Base-by-base conservation (phyloP, 1,140 invertebrate genomes). In the Drosophila ananassae region DNA sequence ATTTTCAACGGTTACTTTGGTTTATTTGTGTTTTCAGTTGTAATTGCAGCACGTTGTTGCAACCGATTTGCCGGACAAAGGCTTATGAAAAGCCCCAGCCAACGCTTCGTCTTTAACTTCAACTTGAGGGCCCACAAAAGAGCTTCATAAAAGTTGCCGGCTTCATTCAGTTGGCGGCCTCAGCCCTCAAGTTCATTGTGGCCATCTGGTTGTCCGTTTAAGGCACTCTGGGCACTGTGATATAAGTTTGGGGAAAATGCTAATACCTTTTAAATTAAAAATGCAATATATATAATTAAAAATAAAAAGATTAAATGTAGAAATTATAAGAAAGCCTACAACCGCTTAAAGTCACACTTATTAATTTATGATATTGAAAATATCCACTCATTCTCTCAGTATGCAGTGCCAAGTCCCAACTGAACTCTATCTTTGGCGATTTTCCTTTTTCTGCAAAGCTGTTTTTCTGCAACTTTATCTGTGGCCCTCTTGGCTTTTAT, bases 141-240 rank as follows among this genome's bases (percentile, higher is more conserved):
- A 50, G 51, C 28, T 12, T 34, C 66, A 57, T 68, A 69, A 69
- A 69, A 69, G 63, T 50, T 57, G 12, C 63, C 51, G 24, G 51
- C 46, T 57, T 46, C 44, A 50, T 56, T 67, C 64, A 68, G 48
- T 67, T 39, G 64, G 37, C 28, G 66, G 34, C 53, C 64, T 57
- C 12, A 41, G 53, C 46, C 63, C 74, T 69, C 74, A 82, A 83
- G 74, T 82, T 78, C 74, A 81, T 73, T 64, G 47, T 54, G 54
- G 46, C 53, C 47, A 69, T 59, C 53, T 50, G 24, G 9, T 2
- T 51, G 32, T 24, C 2, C 39, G 30, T 12, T 32, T 7, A 60
- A 28, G 46, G 24, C 24, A 66, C 59, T 50, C 4, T 66, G 63
- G 17, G 8, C 28, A 2, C n/a, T 41, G 37, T 3, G 37, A n/a